These are phyloP conservation scores for Rhizoglyphus robini DNA, from an alignment of 1,140 invertebrate genomes.

Conservation along the genomic window DNA sequence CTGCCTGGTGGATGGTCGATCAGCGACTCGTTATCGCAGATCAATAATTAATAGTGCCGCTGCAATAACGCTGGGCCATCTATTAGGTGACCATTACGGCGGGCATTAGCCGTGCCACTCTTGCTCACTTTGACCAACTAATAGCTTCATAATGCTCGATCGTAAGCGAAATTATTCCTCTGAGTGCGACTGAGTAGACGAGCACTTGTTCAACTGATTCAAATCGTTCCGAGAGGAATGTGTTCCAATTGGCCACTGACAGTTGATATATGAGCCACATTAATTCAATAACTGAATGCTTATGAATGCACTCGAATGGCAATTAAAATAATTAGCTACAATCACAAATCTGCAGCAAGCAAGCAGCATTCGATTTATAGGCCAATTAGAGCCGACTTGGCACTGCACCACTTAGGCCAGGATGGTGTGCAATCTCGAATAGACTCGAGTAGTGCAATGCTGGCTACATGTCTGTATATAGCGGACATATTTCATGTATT, in stretches of 20 bases:
- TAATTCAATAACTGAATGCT: neutral
- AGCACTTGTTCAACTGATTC: neutral
- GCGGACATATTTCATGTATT: no score
- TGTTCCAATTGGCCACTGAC: neutral
- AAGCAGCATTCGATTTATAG: neutral
- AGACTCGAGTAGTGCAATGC: no score
- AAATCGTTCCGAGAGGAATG: neutral
- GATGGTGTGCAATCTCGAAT: no score
- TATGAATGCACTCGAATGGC: neutral
- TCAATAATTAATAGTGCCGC: conserved; percentile 1
- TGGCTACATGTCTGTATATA: no score
- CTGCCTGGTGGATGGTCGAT: no score
- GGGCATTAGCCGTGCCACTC: neutral
- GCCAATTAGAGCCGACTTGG: no score
- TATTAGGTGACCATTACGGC: neutral
- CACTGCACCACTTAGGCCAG: no score
- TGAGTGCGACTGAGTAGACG: neutral
- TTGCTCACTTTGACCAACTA: neutral
- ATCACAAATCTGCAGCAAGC: neutral
- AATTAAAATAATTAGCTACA: conserved; percentile 10
- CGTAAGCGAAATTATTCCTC: neutral
- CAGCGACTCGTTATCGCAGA: neutral
- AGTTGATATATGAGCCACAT: neutral
- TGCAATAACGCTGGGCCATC: neutral
- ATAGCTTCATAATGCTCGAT: conserved; percentile 3